Percentiles rank a stretch among this genome's conserved stretches.
phyloP scores from a whole-genome alignment of 2,888 invertebrate species.

The Dolichomitus sp. region DNA sequence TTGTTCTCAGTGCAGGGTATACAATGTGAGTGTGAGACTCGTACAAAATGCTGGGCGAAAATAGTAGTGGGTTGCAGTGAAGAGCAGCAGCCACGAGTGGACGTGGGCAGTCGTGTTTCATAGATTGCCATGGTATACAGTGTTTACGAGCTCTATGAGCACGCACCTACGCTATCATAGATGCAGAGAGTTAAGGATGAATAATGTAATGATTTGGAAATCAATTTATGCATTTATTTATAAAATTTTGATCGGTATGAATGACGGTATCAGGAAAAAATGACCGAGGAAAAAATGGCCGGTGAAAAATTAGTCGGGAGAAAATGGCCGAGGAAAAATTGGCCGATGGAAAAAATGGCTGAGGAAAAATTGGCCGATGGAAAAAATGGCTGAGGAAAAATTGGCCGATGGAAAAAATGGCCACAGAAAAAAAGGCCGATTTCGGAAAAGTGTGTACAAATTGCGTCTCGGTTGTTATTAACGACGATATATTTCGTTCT shows the following conservation, averaged over 20 bases:
- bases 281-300: no score
- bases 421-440: no score
- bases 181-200: slow-evolving; percentile 6
- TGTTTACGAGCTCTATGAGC: background rate
- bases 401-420: no score
- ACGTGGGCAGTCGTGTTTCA: slow-evolving; percentile 27
- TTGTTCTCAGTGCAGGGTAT: slow-evolving; percentile 24
- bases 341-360: no score
- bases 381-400: no score
- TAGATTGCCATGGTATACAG: slow-evolving; percentile 31
- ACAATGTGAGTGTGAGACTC: slow-evolving; percentile 19
- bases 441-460: no score
- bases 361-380: no score
- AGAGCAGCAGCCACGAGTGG: slow-evolving; percentile 32
- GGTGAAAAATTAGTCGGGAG: no score
- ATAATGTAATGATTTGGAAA: background rate
- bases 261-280: no score
- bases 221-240: background rate
- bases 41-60: slow-evolving; percentile 18
- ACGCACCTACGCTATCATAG: slow-evolving; percentile 19
- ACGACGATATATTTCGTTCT: no score
- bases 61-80: slow-evolving; percentile 36
- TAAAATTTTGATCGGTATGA: background rate
- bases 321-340: no score
- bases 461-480: no score